These are phyloP conservation scores for Trachemys scripta DNA, from an alignment of 2,113 vertebrate genomes.

Conservation along the genomic window DNA sequence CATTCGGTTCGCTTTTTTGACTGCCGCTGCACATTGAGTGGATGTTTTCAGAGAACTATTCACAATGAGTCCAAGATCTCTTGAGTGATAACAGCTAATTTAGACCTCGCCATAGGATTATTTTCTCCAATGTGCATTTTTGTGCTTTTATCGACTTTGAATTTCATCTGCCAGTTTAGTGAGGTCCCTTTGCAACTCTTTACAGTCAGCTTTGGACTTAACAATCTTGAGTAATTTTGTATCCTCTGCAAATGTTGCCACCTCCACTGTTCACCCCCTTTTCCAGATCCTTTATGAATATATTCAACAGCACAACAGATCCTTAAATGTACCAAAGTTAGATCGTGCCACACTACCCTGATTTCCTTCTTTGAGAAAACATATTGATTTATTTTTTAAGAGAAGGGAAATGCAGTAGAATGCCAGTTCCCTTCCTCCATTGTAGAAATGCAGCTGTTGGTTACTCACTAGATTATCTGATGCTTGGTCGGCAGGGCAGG, in stretches of 20 bases:
- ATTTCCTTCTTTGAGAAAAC: not conserved
- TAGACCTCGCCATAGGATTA: not conserved
- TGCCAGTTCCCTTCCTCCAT: not conserved
- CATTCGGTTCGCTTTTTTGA: not conserved
- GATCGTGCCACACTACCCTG: not conserved
- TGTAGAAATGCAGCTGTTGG: not conserved
- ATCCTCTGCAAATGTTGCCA: too few relatives aligned
- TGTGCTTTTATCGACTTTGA: not conserved
- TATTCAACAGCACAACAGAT: not conserved
- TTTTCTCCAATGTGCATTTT: not conserved
- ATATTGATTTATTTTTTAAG: not conserved
- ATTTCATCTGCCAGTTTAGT: not conserved
- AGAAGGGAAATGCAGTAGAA: not conserved
- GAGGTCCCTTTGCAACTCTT: not conserved
- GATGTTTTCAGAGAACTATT: not conserved
- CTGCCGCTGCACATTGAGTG: not conserved
- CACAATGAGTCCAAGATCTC: not conserved
- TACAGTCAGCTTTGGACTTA: not conserved
- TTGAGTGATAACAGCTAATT: not conserved
- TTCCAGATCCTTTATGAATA: not conserved
- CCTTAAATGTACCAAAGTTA: not conserved
- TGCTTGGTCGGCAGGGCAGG: not conserved
- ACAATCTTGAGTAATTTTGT: not conserved
- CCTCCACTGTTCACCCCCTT: too few relatives aligned
- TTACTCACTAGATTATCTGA: not conserved